Evolutionary conservation across 2,797 vertebrate species (phyloP).

Genomic region (Scolopax rusticola): DNA sequence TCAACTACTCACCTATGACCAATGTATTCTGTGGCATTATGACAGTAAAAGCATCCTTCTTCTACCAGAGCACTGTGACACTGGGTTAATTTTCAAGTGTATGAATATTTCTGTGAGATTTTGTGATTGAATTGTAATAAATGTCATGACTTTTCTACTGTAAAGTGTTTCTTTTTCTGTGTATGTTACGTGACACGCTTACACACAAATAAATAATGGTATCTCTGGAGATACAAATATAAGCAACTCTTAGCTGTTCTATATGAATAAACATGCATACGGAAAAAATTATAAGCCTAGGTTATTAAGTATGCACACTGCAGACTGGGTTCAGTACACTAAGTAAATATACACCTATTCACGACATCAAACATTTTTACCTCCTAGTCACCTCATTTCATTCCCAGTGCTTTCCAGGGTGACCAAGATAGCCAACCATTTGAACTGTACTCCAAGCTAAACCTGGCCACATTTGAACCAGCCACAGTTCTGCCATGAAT

Average conservation of each 20-base stretch:
- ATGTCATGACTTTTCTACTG: constrained; percentile 2
- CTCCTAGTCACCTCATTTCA: neutral
- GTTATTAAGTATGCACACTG: neutral
- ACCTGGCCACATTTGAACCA: neutral
- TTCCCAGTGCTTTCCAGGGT: neutral
- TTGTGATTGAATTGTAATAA: neutral
- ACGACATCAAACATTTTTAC: neutral
- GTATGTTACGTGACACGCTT: neutral
- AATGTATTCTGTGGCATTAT: neutral
- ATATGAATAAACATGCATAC: neutral
- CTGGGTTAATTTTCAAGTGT: neutral
- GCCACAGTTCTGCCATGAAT: neutral
- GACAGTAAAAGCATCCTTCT: neutral
- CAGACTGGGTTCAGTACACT: neutral
- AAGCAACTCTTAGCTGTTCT: neutral
- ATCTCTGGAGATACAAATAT: neutral
- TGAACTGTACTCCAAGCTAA: neutral
- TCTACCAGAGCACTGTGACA: neutral
- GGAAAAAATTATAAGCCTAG: neutral
- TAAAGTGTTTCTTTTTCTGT: constrained; percentile 34
- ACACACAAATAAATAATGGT: neutral
- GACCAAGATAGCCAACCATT: neutral
- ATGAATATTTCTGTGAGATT: neutral
- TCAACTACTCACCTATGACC: neutral
- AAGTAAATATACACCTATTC: neutral